Base-by-base conservation (phyloP, 2,797 vertebrate species). In the Rachycentron canadum region DNA sequence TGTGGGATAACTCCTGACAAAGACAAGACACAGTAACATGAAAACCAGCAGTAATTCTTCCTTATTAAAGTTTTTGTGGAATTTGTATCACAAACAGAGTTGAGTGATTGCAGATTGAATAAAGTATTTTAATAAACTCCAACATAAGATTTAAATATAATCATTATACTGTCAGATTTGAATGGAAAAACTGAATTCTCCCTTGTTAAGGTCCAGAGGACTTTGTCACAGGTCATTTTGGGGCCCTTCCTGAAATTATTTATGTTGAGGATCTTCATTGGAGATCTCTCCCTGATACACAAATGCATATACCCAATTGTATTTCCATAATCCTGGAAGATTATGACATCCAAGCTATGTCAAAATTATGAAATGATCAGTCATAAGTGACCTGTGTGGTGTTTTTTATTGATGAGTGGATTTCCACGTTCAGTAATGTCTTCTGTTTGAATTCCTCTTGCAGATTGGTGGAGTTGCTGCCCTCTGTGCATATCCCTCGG, bases 401-500 rank as follows among this genome's bases (percentile, higher is more conserved):
- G 13, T 17, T 9, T 41, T 32, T 30, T 10, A 36, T 26, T 58
- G 7, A 3, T 36, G 34, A 76, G 7, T 21, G 2, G 5, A 1
- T 3, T 26, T 64, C 7, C 12, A 34, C 19, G 2, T 63, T 32
- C 4, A 68, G 8, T 11, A 0, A 53, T 17, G 14, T 26, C 1
- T n/a, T 38, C 34, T 69, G 23, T 41, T 45, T 69, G 23, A 30
- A 1, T 36, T 81, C n/a, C 47, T 77, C 49, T 58, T 68, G 36
- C 88, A 97, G 97, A 92, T 86, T 97, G 89, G 88, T 93, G 85
- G 96, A 95, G 83, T 89, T 95, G 73, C 47, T 92, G 74, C 94
- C 95, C 30, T 95, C 90, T 7, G 90, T 96, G 89, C 91, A 92
- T 67, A 87, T 97, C 74, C 93, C 93, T 55, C 91, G 85, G 36